Evolutionary conservation across 1,140 invertebrate species (phyloP), one percentile per base, ranked within the genome.

Genomic region (Caenorhabditis inopinata): DNA sequence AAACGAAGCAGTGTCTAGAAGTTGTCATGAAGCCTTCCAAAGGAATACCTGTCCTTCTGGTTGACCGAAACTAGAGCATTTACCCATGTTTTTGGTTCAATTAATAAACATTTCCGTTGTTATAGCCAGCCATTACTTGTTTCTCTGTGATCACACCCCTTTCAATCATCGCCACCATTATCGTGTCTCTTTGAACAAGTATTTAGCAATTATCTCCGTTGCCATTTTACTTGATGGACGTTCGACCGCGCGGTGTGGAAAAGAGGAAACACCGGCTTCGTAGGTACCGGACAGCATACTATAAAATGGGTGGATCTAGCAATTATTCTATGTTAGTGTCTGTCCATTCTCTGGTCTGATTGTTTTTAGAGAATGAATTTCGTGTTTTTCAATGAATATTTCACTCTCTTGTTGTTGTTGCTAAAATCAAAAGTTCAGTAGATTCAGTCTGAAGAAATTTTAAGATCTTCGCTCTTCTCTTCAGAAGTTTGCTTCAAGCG

Each of bases 171-270:
- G 58, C 38, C 58, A 38, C 38, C 58, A 68, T 68, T 68, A 38
- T 68, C 58, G 58, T 68, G 58, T 68, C 58, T 18, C n/a, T 38
- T 11, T 29, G n/a, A 68, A 68, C 32, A 38, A 68, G 58, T 68
- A n/a, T n/a, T n/a, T n/a, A 68, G 32, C 58, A 68, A 68, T 68
- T 68, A 68, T 68, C 25, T 32, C 51, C 51, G 51, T 58, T 58
- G 51, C 21, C 58, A 32, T 38, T 68, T 68, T 68, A 68, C 58
- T 42, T 29, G 58, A 68, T 38, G 6, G 25, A 2, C 14, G 58
- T 23, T 51, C 48, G 48, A 38, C 58, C 58, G 58, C 58, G 58
- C 32, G 58, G 58, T 58, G 38, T 7, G n/a, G n/a, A 58, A 58
- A 32, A 68, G 48, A 23, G 25, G n/a, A 51, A n/a, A 68, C 5